These are phyloP conservation scores for Fragum whitleyi DNA, from an alignment of 2,888 invertebrate genomes.

Conservation along the genomic window DNA sequence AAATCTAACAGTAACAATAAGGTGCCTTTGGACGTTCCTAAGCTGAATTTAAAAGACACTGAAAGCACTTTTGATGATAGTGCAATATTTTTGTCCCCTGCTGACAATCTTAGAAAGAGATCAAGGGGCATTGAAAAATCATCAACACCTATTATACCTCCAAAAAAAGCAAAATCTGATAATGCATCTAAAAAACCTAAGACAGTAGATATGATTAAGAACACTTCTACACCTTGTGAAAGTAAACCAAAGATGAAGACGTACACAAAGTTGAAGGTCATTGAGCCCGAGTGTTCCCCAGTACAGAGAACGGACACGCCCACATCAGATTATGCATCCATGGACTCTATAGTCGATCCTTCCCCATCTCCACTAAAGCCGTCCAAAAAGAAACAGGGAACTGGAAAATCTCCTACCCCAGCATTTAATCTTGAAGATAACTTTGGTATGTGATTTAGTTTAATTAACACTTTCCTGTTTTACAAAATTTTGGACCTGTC, in stretches of 20 bases:
- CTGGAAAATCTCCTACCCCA: constrained; percentile 3
- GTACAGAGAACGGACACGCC: constrained; percentile 49
- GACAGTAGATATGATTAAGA: not conserved
- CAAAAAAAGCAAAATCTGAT: not conserved
- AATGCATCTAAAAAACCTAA: not conserved
- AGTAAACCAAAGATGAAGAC: constrained; percentile 24
- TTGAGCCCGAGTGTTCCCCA: constrained; percentile 41
- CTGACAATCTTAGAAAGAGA: not conserved
- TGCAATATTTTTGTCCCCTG: constrained; percentile 22
- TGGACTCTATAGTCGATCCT: constrained; percentile 32
- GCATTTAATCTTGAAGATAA: constrained; percentile 19
- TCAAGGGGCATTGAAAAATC: not conserved
- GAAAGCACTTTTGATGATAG: not conserved
- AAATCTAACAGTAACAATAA: not conserved
- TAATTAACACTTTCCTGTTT: constrained; percentile 2
- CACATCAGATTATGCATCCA: constrained; percentile 58
- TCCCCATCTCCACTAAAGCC: constrained; percentile 23
- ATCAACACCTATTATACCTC: constrained; percentile 8
- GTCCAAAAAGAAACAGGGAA: not conserved
- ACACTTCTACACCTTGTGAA: constrained; percentile 54
- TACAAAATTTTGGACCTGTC: no score
- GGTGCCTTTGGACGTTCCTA: not conserved
- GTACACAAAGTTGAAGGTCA: constrained; percentile 41
- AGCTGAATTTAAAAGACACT: not conserved
- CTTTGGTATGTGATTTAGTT: constrained; percentile 28